Evolutionary conservation across 2,113 vertebrate genomes (phyloP).

Genomic region (Oenanthe melanoleuca): DNA sequence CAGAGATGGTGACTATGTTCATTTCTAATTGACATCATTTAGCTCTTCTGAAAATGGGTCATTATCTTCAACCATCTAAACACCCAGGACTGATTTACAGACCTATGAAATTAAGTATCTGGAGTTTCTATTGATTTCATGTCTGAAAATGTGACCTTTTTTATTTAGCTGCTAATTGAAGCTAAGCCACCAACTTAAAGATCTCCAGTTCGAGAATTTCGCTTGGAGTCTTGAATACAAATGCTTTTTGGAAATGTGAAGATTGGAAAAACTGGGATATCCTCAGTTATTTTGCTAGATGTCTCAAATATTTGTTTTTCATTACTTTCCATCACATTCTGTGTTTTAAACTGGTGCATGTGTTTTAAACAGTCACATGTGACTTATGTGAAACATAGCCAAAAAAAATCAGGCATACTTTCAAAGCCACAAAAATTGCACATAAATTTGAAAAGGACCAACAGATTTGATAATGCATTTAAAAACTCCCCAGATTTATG

Average conservation of each 20-base stretch:
- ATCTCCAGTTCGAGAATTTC: neutral
- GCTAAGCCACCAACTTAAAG: neutral
- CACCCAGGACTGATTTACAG: neutral
- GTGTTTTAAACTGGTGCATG: neutral
- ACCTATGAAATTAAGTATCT: neutral
- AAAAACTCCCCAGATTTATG: neutral
- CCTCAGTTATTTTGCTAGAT: neutral
- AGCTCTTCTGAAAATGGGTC: slow-evolving; percentile 14
- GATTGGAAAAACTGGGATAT: neutral
- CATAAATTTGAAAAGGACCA: neutral
- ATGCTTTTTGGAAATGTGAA: neutral
- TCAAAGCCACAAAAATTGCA: neutral
- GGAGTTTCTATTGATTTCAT: slow-evolving; percentile 40
- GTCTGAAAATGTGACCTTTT: neutral
- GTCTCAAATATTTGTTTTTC: neutral
- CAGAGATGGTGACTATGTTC: neutral
- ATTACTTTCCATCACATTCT: neutral
- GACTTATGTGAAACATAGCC: neutral
- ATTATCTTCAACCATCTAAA: neutral
- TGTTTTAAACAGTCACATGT: neutral
- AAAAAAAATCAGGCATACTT: neutral
- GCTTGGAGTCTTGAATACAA: neutral
- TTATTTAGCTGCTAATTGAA: slow-evolving; percentile 19
- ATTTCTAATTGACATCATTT: neutral
- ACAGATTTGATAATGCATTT: neutral